phyloP scores from a whole-genome alignment of 1,140 invertebrate species.

The Papilio helenus region DNA sequence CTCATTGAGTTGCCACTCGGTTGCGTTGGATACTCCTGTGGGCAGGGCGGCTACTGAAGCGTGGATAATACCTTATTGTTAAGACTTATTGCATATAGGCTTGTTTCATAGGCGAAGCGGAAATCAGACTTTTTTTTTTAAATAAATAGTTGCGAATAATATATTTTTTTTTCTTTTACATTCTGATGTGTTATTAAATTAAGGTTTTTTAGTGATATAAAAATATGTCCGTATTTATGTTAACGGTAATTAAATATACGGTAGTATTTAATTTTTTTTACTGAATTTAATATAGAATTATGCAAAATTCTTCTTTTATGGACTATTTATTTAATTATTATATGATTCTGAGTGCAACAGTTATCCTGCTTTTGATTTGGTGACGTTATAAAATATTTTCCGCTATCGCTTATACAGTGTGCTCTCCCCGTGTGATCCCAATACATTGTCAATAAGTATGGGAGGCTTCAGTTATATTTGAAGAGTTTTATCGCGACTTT shows the following conservation, averaged over 20 bases:
- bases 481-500: constrained; percentile 19
- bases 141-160: background rate
- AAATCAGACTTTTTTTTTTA: constrained; percentile 25
- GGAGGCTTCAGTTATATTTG: constrained; percentile 35
- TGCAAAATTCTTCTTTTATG: no score
- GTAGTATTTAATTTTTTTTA: no score
- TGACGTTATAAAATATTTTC: background rate
- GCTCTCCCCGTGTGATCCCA: constrained; percentile 22
- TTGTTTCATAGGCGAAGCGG: constrained; percentile 39
- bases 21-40: constrained; percentile 43
- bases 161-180: no score
- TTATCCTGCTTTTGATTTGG: no score
- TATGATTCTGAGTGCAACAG: no score
- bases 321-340: no score
- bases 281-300: no score
- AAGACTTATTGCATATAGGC: constrained; percentile 44
- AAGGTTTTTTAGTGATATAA: no score
- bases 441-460: constrained; percentile 46
- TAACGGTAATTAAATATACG: no score
- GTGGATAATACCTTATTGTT: constrained; percentile 62
- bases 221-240: no score
- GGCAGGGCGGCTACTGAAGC: constrained; percentile 51
- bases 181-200: no score
- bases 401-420: constrained; percentile 43
- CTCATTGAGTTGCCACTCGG: constrained; percentile 48